phyloP scores from a whole-genome alignment of 1,140 invertebrate species.

The Chironomus tepperi region DNA sequence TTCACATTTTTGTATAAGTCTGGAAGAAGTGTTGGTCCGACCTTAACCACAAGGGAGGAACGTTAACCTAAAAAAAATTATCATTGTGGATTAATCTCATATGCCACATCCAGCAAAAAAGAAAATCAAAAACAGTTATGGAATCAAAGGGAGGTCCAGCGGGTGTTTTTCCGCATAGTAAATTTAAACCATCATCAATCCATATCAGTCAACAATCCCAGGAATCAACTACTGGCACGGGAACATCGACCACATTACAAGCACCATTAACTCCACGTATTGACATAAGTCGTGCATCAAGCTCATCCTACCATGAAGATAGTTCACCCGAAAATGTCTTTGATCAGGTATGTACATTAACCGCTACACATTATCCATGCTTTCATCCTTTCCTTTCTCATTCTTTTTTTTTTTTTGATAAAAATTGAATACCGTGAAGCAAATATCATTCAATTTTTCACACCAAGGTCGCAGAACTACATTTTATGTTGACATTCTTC shows the following conservation, averaged over 20 bases:
- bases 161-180: constrained; percentile 12
- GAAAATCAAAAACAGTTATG: background rate
- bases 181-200: constrained; percentile 3
- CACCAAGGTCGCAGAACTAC: background rate
- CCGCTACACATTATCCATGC: background rate
- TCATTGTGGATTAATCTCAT: background rate
- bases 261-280: constrained; percentile 71
- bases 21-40: too few species aligned
- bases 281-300: constrained; percentile 77
- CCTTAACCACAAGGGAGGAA: background rate
- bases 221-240: background rate
- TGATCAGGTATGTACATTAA: constrained; percentile 34
- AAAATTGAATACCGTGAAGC: background rate
- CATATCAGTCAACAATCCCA: constrained; percentile 22
- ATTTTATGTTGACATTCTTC: background rate
- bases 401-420: too few species aligned
- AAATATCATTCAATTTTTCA: background rate
- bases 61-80: background rate
- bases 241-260: constrained; percentile 37
- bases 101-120: background rate
- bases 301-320: constrained; percentile 73
- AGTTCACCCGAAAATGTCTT: constrained; percentile 55
- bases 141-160: background rate
- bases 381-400: too few species aligned
- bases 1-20: background rate